Evolutionary conservation across 2,797 vertebrate genomes (phyloP), one percentile per base, ranked within the genome.

Genomic region (Pseudomugil tenellus): DNA sequence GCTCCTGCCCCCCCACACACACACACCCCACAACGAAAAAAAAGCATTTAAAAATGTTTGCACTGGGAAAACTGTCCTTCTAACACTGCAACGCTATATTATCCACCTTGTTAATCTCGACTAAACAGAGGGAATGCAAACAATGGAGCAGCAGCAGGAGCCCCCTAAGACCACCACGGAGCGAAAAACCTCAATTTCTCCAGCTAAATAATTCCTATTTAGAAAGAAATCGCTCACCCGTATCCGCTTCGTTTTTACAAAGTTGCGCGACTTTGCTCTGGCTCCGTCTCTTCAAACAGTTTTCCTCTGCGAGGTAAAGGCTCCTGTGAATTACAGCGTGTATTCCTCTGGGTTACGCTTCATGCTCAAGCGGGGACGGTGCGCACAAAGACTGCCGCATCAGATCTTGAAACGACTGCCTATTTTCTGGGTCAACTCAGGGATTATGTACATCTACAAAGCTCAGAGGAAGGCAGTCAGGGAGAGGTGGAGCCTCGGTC

Each of bases 351-450:
- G 87, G 90, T 87, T 86, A 88, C 85, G 89, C 90, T 89, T 94
- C 94, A 94, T 94, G 85, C 89, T 92, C 89, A 26, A 67, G 80
- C 81, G 54, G 70, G 88, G 77, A 84, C 87, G 83, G 85, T 80
- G 79, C 75, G 89, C 90, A 92, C 90, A 92, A 93, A 92, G 91
- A 88, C 89, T 86, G 84, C 89, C 75, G 91, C 93, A 90, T 92
- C 90, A 90, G 88, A 93, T 93, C 92, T 93, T 91, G 89, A 92
- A 93, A 91, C 89, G 92, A 90, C 91, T 91, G 92, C 87, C 91
- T 93, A 76, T 92, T 94, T 93, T 94, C 92, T 93, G 93, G 94
- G 93, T 94, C 93, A 94, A 92, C 93, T 93, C 91, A 75, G 91
- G 91, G 90, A 92, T 93, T 93, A 94, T 94, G 94, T 93, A 92